Conservation (phyloP, 2,797 vertebrate genomes). For the Arctocebus calabarensis region DNA sequence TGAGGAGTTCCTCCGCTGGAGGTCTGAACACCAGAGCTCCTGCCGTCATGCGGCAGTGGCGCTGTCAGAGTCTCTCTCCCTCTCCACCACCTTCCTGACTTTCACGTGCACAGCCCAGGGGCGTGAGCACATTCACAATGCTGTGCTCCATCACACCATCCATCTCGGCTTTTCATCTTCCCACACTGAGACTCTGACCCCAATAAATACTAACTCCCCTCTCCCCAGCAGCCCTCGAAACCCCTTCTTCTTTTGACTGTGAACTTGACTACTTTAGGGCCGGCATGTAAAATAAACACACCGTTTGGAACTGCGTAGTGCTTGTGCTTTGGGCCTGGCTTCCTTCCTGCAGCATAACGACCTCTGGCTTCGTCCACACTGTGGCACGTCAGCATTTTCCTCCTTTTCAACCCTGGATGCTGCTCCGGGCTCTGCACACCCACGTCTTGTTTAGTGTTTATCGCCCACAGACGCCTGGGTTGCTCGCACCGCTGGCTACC, state of each 20-base stretch:
- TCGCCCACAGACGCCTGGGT: rapidly evolving
- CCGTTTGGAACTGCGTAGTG: rapidly evolving
- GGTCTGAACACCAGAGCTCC: not conserved
- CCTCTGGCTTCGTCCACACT: rapidly evolving
- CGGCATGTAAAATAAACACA: rapidly evolving
- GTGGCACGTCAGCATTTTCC: not conserved
- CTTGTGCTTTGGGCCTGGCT: not conserved
- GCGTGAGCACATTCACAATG: not conserved
- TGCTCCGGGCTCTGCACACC: rapidly evolving
- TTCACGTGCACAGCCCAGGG: not conserved
- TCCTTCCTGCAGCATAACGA: rapidly evolving
- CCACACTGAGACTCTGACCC: not conserved
- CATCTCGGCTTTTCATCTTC: not conserved
- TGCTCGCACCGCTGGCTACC: not conserved
- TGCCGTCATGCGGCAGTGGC: rapidly evolving
- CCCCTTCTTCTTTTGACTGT: rapidly evolving
- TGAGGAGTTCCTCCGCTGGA: rapidly evolving
- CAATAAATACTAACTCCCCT: rapidly evolving
- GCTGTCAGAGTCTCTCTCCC: too few species aligned
- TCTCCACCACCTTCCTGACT: not conserved
- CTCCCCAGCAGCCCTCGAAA: too few species aligned
- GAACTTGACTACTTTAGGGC: not conserved
- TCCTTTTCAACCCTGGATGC: not conserved
- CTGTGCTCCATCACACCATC: too few species aligned
- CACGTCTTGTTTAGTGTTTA: rapidly evolving